Base-by-base conservation (phyloP, 2,113 vertebrate genomes). In the Chionis minor region DNA sequence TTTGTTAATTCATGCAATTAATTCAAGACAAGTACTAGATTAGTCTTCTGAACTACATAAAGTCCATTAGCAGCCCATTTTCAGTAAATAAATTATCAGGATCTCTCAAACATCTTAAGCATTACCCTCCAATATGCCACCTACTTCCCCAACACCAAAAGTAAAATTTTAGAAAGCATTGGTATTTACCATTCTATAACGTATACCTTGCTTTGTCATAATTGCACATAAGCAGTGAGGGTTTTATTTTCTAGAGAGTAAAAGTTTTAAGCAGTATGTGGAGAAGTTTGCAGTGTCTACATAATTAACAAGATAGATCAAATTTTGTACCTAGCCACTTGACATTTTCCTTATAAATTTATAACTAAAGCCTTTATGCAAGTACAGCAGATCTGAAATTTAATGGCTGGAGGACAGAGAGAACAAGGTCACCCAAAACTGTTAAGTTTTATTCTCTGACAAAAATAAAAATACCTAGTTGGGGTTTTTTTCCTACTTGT, bases 381-480 rank as follows among this genome's bases (percentile, higher is more conserved):
- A 92, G 80, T 75, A 66, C 69, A 79, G 92, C 84, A 89, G 56
- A 92, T 91, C 56, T 91, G 81, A 82, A 91, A 94, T 79, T n/a
- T 69, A 91, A 92, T 51, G 40, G 81, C 87, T 94, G 55, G 15
- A 89, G 81, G 80, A 93, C 35, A 87, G 24, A 87, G 49, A 95
- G 78, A 96, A 95, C 35, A 87, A 95, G 91, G 92, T 89, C 86
- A 97, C 14, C 32, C 42, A 6, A 79, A 96, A 92, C n/a, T n/a
- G 52, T 28, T 33, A 49, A 32, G 32, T 75, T 69, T 81, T 38
- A n/a, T 86, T 62, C 2, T 3, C 35, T 77, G 30, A 79, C 33
- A 92, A 90, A 84, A 93, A 86, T 40, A 63, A 94, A 92, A 92
- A 62, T 18, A 54, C 2, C 4, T 56, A 17, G 5, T 38, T 38